These are phyloP conservation scores for Nemopilema nomurai DNA, from an alignment of 30 jellyfish, hydroid and myxozoan genomes.

Conservation along the genomic window DNA sequence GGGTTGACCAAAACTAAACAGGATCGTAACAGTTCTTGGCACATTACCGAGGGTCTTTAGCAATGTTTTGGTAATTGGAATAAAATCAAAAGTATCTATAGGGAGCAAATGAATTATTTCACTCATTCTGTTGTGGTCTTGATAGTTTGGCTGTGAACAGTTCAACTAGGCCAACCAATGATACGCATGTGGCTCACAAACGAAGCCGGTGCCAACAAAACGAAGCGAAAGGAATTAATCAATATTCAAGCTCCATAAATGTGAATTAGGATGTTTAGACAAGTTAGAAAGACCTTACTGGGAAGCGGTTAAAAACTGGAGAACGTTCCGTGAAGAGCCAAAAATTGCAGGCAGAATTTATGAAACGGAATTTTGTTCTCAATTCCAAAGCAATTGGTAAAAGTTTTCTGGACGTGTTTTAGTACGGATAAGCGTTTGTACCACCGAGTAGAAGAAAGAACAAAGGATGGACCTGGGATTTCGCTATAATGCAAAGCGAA, in stretches of 20 bases:
- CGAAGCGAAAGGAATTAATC: too few relatives aligned
- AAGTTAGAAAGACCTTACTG: too few relatives aligned
- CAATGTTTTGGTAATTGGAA: background rate
- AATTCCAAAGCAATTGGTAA: background rate
- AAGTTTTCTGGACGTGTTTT: background rate
- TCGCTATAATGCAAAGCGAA: background rate
- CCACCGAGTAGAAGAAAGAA: background rate
- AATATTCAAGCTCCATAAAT: too few relatives aligned
- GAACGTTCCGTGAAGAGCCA: too few relatives aligned
- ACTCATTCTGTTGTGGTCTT: background rate
- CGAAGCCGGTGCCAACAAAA: too few relatives aligned
- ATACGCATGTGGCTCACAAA: too few relatives aligned
- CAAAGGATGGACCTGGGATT: background rate
- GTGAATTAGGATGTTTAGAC: too few relatives aligned
- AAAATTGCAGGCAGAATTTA: background rate
- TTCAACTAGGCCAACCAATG: too few relatives aligned
- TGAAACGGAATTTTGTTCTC: background rate
- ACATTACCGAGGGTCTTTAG: background rate
- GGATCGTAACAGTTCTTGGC: background rate
- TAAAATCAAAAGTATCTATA: background rate
- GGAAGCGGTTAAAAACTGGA: too few relatives aligned
- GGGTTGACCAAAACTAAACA: background rate
- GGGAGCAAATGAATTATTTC: background rate
- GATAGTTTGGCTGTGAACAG: background rate
- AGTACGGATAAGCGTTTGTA: background rate